phyloP scores from a whole-genome alignment of 2,797 vertebrate species.

The Ictinia mississippiensis region DNA sequence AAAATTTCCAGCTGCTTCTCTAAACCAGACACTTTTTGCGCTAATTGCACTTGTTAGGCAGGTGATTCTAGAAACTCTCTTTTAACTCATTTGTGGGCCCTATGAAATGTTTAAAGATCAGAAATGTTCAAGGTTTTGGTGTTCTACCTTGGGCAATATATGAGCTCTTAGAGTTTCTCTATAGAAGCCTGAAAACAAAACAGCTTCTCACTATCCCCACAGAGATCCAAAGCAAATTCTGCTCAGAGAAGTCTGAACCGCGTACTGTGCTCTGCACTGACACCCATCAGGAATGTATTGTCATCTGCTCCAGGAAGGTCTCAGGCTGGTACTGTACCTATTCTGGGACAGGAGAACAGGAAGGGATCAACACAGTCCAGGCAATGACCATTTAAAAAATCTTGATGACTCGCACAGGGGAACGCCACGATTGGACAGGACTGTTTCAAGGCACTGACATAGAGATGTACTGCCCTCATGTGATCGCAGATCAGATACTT shows the following conservation, averaged over 20 bases:
- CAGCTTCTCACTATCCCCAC: neutral
- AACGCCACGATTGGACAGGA: slow-evolving; percentile 83
- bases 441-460: slow-evolving; percentile 84
- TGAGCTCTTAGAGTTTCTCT: neutral
- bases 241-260: neutral
- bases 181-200: neutral
- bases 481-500: slow-evolving; percentile 93
- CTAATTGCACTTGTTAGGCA: neutral
- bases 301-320: neutral
- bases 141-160: neutral
- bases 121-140: neutral
- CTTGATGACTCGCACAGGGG: slow-evolving; percentile 85
- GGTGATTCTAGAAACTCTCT: neutral
- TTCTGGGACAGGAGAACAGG: slow-evolving; percentile 83
- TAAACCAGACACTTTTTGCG: neutral
- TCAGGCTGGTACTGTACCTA: slow-evolving; percentile 77
- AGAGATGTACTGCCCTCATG: slow-evolving; percentile 93
- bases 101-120: neutral
- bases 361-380: slow-evolving; percentile 79
- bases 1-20: neutral
- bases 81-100: neutral
- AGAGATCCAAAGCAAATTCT: neutral
- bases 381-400: slow-evolving; percentile 85
- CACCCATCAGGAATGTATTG: neutral
- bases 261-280: neutral